Evolutionary conservation across 2,888 invertebrate genomes (phyloP), one percentile per base, ranked within the genome.

Genomic region (Syrphus vitripennis): DNA sequence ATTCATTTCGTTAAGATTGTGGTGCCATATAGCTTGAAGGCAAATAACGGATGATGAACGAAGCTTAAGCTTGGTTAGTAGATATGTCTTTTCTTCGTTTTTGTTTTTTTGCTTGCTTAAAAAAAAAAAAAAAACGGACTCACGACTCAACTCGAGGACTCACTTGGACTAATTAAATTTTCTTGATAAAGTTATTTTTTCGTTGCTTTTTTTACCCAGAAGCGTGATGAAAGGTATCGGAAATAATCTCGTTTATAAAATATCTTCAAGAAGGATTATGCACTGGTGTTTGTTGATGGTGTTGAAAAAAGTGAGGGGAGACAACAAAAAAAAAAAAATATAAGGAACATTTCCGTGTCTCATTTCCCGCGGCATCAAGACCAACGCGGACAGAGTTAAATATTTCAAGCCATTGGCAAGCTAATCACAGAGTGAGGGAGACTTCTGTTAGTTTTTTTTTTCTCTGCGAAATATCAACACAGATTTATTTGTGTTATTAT

Each of bases 191-290:
- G 42, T 42, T 78, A 48, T 77, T 34, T 21, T 63, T 31, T 53
- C n/a, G n/a, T 53, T 61, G 19, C 53, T 61, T 34, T 65, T 21
- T 48, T 37, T 53, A 57, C 70, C 63, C 37, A n/a, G 63, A 57
- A 55, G 82, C 82, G 57, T 70, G 77, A 63, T 82, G 81, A 82
- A 74, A 78, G 61, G 81, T 70, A 86, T 86, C 82, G 86, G 81
- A 86, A 86, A 86, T 86, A 82, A 86, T 86, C 82, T 82, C 86
- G 74, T 86, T 86, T 86, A 82, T 82, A 74, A 82, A 78, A 86
- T 86, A 82, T 81, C 82, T 82, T 77, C 55, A 26, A 74, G 82
- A 82, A 86, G 77, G 77, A 78, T 86, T 86, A 84, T 72, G 67
- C 55, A 77, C 29, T 86, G 24, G 72, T 34, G 34, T 9, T 34